phyloP scores from a whole-genome alignment of 1,140 invertebrate genomes.

The Daktulosphaira vitifoliae region DNA sequence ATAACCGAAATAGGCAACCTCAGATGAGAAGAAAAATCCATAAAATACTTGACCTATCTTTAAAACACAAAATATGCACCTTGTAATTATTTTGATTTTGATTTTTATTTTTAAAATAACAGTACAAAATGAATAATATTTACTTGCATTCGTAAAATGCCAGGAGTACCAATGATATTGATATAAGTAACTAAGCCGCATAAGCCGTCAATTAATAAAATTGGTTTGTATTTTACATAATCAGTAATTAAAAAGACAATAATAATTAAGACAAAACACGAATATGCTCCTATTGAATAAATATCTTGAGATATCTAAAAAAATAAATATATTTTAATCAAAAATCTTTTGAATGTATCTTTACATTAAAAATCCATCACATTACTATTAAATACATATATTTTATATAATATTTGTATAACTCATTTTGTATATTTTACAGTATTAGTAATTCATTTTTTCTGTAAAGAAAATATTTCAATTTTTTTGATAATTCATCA shows the following conservation, averaged over 20 bases:
- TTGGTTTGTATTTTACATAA: constrained; percentile 71
- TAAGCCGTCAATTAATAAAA: constrained; percentile 62
- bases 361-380: no score
- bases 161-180: constrained; percentile 33
- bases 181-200: constrained; percentile 49
- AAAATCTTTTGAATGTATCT: no score
- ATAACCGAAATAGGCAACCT: constrained; percentile 87
- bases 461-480: no score
- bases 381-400: no score
- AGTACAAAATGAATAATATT: not conserved
- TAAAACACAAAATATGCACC: no score
- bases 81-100: no score
- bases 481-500: no score
- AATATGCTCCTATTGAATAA: constrained; percentile 75
- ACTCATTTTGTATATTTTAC: no score
- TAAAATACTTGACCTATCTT: constrained; percentile 53
- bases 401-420: no score
- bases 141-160: constrained; percentile 37
- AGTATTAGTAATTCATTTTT: no score
- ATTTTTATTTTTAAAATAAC: no score
- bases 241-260: constrained; percentile 75
- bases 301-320: constrained; percentile 60
- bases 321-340: no score
- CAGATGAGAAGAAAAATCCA: constrained; percentile 74
- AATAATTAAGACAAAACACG: constrained; percentile 60